Conservation (phyloP, 2,113 vertebrate genomes). For the Callipepla squamata region DNA sequence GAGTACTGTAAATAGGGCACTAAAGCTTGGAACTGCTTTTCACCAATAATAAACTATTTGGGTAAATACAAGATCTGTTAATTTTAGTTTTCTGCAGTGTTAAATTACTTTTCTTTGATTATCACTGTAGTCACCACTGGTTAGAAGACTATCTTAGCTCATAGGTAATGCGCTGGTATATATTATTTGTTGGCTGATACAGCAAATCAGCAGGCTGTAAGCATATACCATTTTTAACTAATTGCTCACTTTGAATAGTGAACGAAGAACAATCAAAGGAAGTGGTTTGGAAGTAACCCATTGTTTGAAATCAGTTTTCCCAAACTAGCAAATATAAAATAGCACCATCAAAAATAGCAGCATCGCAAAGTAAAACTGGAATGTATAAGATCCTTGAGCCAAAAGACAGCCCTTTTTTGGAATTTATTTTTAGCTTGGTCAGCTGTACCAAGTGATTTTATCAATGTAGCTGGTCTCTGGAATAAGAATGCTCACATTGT, state of each 20-base stretch:
- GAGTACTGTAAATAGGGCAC: neutral
- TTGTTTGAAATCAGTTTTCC: constrained; percentile 40
- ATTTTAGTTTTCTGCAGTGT: neutral
- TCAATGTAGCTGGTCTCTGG: constrained; percentile 9
- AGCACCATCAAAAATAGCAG: neutral
- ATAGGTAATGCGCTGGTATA: neutral
- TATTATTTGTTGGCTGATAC: neutral
- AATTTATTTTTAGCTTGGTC: constrained; percentile 44
- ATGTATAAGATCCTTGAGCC: neutral
- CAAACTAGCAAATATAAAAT: constrained; percentile 30
- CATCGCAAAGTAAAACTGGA: constrained; percentile 18
- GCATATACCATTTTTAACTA: neutral
- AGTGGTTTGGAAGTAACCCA: constrained; percentile 12
- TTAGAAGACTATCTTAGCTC: neutral
- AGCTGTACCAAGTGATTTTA: constrained; percentile 27
- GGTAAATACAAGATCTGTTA: neutral
- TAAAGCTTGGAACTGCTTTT: neutral
- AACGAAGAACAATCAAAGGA: constrained; percentile 44
- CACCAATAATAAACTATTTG: neutral
- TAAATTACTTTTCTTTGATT: neutral
- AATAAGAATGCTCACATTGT: constrained; percentile 3
- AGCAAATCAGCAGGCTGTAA: neutral
- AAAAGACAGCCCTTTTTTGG: constrained; percentile 16
- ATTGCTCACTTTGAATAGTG: neutral
- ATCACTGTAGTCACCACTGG: neutral